These are phyloP conservation scores for Stichodactyla mertensii DNA, from an alignment of 64 coral and sea anemone species.

Conservation along the genomic window DNA sequence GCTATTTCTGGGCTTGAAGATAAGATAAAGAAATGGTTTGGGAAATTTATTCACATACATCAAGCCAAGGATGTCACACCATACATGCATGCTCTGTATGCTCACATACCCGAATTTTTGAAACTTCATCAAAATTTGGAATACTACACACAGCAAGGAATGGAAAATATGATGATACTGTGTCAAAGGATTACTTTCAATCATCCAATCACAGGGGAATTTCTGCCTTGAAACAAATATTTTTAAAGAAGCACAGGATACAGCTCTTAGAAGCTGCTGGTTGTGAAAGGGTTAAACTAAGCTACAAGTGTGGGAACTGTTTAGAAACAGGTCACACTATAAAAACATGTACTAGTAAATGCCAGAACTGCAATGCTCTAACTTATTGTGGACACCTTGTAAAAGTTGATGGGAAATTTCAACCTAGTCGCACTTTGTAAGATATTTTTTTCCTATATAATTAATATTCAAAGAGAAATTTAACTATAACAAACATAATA, in stretches of 20 bases:
- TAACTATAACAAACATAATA: too few relatives aligned
- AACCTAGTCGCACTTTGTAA: slow-evolving; percentile 28
- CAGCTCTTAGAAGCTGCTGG: slow-evolving; percentile 22
- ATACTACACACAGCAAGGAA: slow-evolving; percentile 34
- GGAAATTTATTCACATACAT: too few relatives aligned
- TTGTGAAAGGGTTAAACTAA: slow-evolving; percentile 36
- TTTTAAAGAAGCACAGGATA: slow-evolving; percentile 41
- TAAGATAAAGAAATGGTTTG: too few relatives aligned
- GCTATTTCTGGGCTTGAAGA: not conserved
- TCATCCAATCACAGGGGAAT: slow-evolving; percentile 42
- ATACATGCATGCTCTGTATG: slow-evolving; percentile 14
- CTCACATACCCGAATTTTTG: slow-evolving; percentile 26
- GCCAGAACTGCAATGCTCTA: slow-evolving; percentile 8
- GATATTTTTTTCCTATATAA: not conserved
- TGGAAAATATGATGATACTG: slow-evolving; percentile 43
- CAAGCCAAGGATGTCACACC: slow-evolving; percentile 1
- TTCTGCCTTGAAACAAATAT: slow-evolving; percentile 17
- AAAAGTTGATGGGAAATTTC: slow-evolving; percentile 24
- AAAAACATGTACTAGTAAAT: slow-evolving; percentile 46
- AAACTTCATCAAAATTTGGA: slow-evolving; percentile 23
- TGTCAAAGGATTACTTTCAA: slow-evolving; percentile 33
- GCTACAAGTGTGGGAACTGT: slow-evolving; percentile 40
- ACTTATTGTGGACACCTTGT: slow-evolving; percentile 46
- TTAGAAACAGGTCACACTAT: slow-evolving; percentile 34
- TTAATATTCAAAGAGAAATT: too few relatives aligned